Evolutionary conservation across 1,140 invertebrate genomes (phyloP).

Genomic region (Agrypnia vestita): DNA sequence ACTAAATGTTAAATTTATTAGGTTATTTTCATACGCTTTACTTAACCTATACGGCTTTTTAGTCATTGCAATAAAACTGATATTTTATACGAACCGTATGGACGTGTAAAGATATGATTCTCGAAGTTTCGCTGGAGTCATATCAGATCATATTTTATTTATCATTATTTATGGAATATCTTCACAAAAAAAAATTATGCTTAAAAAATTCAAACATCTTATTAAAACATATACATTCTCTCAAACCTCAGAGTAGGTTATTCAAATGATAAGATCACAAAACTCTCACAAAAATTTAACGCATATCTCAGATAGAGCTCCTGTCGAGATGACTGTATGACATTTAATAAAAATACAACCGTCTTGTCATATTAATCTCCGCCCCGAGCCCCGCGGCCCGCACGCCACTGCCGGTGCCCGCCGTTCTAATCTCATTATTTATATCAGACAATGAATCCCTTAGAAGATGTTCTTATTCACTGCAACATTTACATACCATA

Average conservation of each 20-base stretch:
- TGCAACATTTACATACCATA: constrained; percentile 22
- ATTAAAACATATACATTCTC: neutral
- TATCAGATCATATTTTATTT: too few relatives aligned
- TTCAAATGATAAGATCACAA: neutral
- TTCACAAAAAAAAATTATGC: too few relatives aligned
- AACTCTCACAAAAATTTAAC: neutral
- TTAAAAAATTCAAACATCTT: neutral
- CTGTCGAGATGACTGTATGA: neutral
- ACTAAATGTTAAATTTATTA: too few relatives aligned
- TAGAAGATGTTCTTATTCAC: constrained; percentile 24
- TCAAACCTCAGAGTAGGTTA: neutral
- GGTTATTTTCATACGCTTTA: too few relatives aligned
- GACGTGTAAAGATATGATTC: too few relatives aligned
- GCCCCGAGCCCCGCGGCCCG: neutral
- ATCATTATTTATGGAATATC: too few relatives aligned
- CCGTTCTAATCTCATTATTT: constrained; percentile 4
- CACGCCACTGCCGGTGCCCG: neutral
- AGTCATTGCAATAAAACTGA: too few relatives aligned
- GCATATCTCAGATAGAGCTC: neutral
- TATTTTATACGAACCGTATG: too few relatives aligned
- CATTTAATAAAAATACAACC: constrained; percentile 12
- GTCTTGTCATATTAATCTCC: constrained; percentile 4
- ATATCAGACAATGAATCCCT: neutral
- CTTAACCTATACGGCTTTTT: too few relatives aligned
- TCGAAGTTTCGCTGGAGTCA: too few relatives aligned